A percentile compares a stretch with the other conserved stretches of the same genome.
phyloP scores from a whole-genome alignment of 2,888 invertebrate genomes.

The Lampropteryx suffumata region DNA sequence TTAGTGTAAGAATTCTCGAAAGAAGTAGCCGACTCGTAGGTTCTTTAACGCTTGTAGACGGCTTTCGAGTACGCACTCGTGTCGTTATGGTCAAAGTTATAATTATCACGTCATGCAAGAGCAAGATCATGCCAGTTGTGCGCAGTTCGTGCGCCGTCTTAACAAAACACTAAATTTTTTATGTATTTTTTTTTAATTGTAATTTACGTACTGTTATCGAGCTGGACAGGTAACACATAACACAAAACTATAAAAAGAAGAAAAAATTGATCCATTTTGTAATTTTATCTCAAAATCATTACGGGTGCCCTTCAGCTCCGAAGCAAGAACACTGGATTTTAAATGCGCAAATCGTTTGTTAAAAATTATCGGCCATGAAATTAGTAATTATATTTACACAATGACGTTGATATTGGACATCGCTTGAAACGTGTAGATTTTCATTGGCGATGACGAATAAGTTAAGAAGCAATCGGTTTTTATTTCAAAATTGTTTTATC shows the following conservation, averaged over 20 bases:
- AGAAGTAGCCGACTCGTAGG: no score
- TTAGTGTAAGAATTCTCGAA: no score
- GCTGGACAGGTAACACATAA: slow-evolving; percentile 10
- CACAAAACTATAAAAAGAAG: slow-evolving; percentile 4
- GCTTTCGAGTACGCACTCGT: no score
- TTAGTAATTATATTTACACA: slow-evolving; percentile 40
- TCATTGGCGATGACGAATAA: background rate
- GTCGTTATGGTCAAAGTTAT: no score
- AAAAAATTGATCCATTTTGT: slow-evolving; percentile 11
- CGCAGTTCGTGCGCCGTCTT: no score
- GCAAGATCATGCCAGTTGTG: no score
- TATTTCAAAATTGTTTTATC: no score
- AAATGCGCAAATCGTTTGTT: slow-evolving; percentile 18
- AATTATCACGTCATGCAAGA: no score
- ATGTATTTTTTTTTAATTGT: background rate
- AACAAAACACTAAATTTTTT: background rate
- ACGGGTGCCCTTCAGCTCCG: background rate
- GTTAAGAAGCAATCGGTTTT: background rate
- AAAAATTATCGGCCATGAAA: slow-evolving; percentile 59
- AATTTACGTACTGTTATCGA: slow-evolving; percentile 16
- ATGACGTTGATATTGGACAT: slow-evolving; percentile 6
- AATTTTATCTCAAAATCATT: slow-evolving; percentile 11
- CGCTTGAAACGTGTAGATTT: background rate
- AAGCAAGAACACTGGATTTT: slow-evolving; percentile 1
- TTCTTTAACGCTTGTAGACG: no score